Percentiles rank a stretch among this genome's conserved stretches.
phyloP scores from a whole-genome alignment of 2,888 invertebrate genomes.

The Plebejus argus region DNA sequence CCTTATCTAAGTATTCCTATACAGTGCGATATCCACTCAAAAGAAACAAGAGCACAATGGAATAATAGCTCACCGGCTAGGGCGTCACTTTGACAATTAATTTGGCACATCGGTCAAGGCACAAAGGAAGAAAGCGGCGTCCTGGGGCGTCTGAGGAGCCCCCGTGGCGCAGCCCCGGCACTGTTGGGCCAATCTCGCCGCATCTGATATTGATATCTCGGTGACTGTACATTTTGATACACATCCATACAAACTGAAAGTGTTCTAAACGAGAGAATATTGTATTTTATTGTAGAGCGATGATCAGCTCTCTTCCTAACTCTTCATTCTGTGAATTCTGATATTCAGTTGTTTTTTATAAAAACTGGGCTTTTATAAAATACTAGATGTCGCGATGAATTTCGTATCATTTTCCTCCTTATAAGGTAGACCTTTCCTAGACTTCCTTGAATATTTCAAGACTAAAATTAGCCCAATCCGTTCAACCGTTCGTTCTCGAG shows the following conservation, averaged over 20 bases:
- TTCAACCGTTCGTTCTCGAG: too few species aligned
- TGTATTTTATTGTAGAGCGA: not conserved
- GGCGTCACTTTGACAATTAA: conserved; percentile 44
- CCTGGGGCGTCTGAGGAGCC: conserved; percentile 51
- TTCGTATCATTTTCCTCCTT: too few species aligned
- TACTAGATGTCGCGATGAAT: too few species aligned
- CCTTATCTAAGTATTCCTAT: not conserved
- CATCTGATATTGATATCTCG: conserved; percentile 4
- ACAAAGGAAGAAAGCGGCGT: conserved; percentile 46
- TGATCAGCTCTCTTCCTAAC: not conserved
- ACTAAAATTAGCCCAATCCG: too few species aligned
- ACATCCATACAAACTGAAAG: conserved; percentile 12
- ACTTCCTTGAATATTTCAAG: too few species aligned
- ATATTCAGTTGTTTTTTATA: too few species aligned
- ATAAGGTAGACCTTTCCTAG: too few species aligned
- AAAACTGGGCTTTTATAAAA: too few species aligned
- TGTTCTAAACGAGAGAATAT: not conserved
- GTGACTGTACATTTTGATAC: conserved; percentile 27
- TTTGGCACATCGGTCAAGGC: conserved; percentile 44
- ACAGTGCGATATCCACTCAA: not conserved
- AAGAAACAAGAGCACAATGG: conserved; percentile 18
- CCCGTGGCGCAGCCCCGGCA: conserved; percentile 43
- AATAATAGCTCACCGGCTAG: conserved; percentile 12
- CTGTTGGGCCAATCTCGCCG: conserved; percentile 25
- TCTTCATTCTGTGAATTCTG: too few species aligned